Evolutionary conservation across 53 echinoderm and acorn worm species (phyloP).

Genomic region (Glandiceps talaboti): DNA sequence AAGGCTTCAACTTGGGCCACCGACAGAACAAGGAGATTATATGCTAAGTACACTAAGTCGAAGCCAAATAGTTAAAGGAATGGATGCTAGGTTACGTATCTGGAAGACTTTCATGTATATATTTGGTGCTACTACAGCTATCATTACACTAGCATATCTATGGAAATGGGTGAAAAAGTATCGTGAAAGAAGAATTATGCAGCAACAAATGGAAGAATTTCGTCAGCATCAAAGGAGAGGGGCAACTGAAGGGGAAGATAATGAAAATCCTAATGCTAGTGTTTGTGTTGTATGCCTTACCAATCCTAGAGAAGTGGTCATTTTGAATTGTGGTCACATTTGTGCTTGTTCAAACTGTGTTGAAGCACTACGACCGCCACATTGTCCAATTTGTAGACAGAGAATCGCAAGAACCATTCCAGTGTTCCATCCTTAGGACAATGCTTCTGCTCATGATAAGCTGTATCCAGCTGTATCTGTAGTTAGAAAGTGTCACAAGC

Average conservation of each 20-base stretch:
- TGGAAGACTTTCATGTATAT: conserved; percentile 47
- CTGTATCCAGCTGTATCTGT: too few species aligned
- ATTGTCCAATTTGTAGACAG: conserved; percentile 93
- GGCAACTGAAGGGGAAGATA: conserved; percentile 19
- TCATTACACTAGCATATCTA: conserved; percentile 27
- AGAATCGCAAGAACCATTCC: conserved; percentile 80
- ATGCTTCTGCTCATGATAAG: too few species aligned
- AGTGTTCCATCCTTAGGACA: conserved; percentile 70
- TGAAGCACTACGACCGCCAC: conserved; percentile 59
- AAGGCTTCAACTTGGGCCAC: conserved; percentile 51
- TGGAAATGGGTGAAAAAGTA: conserved; percentile 50
- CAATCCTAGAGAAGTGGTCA: conserved; percentile 68
- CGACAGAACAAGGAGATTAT: conserved; percentile 39
- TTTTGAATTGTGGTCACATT: conserved; percentile 89
- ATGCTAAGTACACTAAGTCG: conserved; percentile 46
- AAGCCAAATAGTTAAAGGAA: conserved; percentile 38
- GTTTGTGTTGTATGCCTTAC: conserved; percentile 75
- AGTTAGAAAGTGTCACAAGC: too few species aligned
- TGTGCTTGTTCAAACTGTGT: conserved; percentile 81
- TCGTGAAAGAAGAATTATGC: conserved; percentile 29
- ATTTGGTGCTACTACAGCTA: conserved; percentile 56
- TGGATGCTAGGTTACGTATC: conserved; percentile 42
- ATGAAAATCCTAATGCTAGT: conserved; percentile 34
- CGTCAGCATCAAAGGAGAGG: background rate
- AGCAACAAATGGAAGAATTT: conserved; percentile 35